A percentile compares a stretch with the other conserved stretches of the same genome.
Conservation (phyloP, 2,113 vertebrate genomes). For the Sprattus sprattus region DNA sequence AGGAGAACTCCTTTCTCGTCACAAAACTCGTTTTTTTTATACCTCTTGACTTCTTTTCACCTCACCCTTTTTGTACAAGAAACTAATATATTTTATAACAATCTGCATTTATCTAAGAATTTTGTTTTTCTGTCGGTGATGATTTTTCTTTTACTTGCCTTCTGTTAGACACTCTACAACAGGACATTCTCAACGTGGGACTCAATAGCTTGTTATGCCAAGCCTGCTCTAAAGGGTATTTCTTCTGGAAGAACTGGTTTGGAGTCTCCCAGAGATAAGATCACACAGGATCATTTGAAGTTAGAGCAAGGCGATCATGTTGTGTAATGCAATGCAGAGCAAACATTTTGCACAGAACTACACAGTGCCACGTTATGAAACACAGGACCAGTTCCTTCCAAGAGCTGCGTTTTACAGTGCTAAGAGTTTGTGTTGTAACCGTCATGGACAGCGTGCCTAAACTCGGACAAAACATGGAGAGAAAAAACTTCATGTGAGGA, state of each 20-base stretch:
- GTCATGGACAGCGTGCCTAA: neutral
- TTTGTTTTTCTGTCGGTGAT: neutral
- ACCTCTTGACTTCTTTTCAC: neutral
- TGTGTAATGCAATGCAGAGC: neutral
- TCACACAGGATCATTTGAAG: neutral
- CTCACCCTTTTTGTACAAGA: neutral
- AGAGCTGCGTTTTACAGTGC: neutral
- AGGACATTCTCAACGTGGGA: neutral
- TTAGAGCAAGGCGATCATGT: neutral
- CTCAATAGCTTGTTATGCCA: neutral
- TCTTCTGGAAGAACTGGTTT: neutral
- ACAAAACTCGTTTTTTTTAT: neutral
- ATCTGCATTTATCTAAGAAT: neutral
- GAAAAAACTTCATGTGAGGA: neutral
- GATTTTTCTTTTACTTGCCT: neutral
- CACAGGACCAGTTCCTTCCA: neutral
- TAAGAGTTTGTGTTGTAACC: neutral
- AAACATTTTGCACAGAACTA: neutral
- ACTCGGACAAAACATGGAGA: neutral
- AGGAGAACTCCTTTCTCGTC: neutral
- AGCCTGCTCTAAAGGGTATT: neutral
- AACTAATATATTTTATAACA: constrained; percentile 6
- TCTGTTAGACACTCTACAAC: neutral
- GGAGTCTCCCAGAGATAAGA: neutral
- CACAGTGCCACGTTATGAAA: neutral